Percentiles rank a stretch among this genome's conserved stretches.
These are phyloP conservation scores for Brachionus plicatilis DNA, from an alignment of 1,140 invertebrate species.

Conservation along the genomic window DNA sequence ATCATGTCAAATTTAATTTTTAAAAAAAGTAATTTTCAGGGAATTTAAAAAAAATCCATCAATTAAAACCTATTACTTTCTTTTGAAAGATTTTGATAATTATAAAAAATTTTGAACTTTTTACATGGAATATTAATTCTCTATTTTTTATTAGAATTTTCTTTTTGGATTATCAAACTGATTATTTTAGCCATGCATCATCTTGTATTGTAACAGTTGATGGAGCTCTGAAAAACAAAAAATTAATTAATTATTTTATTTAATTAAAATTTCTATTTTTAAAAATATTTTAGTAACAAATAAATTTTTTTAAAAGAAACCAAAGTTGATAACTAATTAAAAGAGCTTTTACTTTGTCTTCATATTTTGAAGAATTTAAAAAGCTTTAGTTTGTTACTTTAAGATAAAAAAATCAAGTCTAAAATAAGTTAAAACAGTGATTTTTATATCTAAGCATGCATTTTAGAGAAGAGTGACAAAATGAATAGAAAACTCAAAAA, in stretches of 20 bases:
- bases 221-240: slow-evolving; percentile 45
- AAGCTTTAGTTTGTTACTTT: not conserved
- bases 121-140: not conserved
- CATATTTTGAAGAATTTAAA: not conserved
- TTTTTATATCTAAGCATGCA: not conserved
- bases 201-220: slow-evolving; percentile 51
- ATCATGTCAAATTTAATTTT: not conserved
- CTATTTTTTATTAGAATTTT: not conserved
- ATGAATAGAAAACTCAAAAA: not conserved
- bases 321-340: not conserved
- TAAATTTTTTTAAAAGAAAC: not conserved
- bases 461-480: not conserved
- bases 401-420: not conserved
- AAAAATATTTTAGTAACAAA: not conserved
- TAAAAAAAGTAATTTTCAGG: not conserved
- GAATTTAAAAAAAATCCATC: not conserved
- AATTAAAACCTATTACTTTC: not conserved
- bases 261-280: not conserved
- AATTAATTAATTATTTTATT: not conserved
- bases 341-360: not conserved
- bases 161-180: not conserved
- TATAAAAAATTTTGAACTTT: not conserved
- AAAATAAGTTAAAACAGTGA: not conserved
- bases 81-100: not conserved
- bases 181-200: slow-evolving; percentile 48